A percentile compares a stretch with the other conserved stretches of the same genome.
Conservation (phyloP, 2,113 vertebrate species). For the Pampusana beccarii region DNA sequence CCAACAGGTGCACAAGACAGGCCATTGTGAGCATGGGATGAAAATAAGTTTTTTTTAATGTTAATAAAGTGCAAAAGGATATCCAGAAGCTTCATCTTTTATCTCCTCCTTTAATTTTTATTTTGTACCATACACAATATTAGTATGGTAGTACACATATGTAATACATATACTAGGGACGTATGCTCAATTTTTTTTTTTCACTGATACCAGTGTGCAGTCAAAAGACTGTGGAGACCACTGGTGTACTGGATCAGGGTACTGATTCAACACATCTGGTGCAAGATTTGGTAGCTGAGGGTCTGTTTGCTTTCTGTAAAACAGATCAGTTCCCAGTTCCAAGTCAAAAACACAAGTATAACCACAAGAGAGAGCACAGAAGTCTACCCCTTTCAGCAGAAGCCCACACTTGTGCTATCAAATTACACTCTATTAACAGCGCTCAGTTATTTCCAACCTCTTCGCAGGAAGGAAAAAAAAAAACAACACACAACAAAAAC, state of each 20-base stretch:
- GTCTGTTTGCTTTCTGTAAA: not conserved
- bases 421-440: not conserved
- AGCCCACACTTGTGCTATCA: not conserved
- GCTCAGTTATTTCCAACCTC: not conserved
- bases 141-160: not conserved
- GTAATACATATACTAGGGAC: not conserved
- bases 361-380: not conserved
- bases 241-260: not conserved
- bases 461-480: not conserved
- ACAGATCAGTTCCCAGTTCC: not conserved
- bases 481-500: not conserved
- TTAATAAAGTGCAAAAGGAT: not conserved
- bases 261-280: not conserved
- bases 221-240: not conserved
- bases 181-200: rapidly evolving
- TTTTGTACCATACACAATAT: not conserved
- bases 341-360: not conserved
- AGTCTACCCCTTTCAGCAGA: not conserved
- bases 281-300: not conserved
- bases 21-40: rapidly evolving
- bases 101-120: not conserved
- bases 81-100: not conserved
- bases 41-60: not conserved
- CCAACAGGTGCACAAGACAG: not conserved
- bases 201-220: not conserved